Evolutionary conservation across 2,113 vertebrate genomes (phyloP).

Genomic region (Silurus asotus): DNA sequence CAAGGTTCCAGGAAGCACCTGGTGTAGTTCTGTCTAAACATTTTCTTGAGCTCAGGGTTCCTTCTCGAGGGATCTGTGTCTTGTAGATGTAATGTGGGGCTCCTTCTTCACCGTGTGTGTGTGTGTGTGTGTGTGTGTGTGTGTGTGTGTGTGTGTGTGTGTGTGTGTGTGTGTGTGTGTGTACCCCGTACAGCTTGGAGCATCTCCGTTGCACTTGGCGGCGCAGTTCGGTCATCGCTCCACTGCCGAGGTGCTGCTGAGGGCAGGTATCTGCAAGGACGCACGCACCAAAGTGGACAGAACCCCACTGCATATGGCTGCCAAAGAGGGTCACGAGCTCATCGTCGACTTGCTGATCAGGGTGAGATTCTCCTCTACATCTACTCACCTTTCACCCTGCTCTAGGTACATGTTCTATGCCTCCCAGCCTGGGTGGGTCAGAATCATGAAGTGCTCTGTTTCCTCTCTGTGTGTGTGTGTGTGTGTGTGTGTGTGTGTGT

Average conservation of each 20-base stretch:
- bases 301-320: slow-evolving; percentile 91
- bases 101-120: too few relatives aligned
- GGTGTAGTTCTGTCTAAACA: too few relatives aligned
- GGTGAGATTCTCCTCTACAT: slow-evolving; percentile 62
- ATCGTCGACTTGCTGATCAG: slow-evolving; percentile 88
- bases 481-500: too few relatives aligned
- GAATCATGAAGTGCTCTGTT: too few relatives aligned
- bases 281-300: slow-evolving; percentile 93
- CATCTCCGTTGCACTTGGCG: slow-evolving; percentile 88
- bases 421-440: too few relatives aligned
- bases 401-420: neutral
- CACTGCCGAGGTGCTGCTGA: slow-evolving; percentile 87
- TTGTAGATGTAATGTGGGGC: too few relatives aligned
- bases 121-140: too few relatives aligned
- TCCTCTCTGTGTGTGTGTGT: too few relatives aligned
- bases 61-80: too few relatives aligned
- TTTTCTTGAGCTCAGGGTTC: too few relatives aligned
- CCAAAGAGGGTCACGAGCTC: slow-evolving; percentile 81
- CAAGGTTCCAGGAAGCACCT: neutral
- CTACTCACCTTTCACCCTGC: neutral
- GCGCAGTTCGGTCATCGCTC: slow-evolving; percentile 90
- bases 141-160: neutral
- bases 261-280: slow-evolving; percentile 89
- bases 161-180: neutral
- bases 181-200: slow-evolving; percentile 77